These are phyloP conservation scores for Leptinotarsa texana DNA, from an alignment of 1,140 invertebrate genomes.

Conservation along the genomic window DNA sequence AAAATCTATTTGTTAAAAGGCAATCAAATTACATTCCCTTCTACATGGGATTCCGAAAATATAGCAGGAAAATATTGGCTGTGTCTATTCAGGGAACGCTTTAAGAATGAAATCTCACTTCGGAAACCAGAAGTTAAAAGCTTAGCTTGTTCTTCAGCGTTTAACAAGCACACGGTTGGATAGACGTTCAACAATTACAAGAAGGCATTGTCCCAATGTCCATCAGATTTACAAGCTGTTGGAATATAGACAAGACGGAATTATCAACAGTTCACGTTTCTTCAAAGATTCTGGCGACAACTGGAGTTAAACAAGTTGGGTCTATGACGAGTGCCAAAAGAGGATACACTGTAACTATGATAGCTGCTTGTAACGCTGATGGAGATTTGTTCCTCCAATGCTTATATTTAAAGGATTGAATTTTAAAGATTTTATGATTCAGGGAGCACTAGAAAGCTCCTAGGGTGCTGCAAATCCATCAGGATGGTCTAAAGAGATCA, in stretches of 20 bases:
- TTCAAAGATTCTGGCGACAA: conserved; percentile 1
- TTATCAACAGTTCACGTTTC: not conserved
- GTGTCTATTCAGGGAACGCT: not conserved
- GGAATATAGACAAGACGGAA: not conserved
- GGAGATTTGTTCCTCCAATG: conserved; percentile 48
- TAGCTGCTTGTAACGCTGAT: conserved; percentile 38
- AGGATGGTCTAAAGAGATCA: conserved; percentile 5
- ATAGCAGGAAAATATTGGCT: not conserved
- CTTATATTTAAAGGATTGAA: conserved; percentile 39
- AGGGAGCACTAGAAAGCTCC: not conserved
- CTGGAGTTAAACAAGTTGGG: not conserved
- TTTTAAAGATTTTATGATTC: conserved; percentile 35
- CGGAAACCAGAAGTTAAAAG: not conserved
- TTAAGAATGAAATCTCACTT: not conserved
- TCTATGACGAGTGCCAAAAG: not conserved
- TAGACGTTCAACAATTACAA: not conserved
- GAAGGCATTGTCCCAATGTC: not conserved
- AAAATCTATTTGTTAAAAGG: not conserved
- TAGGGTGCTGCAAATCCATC: not conserved
- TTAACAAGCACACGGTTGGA: not conserved
- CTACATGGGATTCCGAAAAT: not conserved
- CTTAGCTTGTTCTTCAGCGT: not conserved
- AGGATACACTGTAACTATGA: conserved; percentile 40
- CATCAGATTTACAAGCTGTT: not conserved
- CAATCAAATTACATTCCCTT: not conserved